Evolutionary conservation across 2,888 invertebrate genomes (phyloP), one percentile per base, ranked within the genome.

Genomic region (Tenthredo amoena): DNA sequence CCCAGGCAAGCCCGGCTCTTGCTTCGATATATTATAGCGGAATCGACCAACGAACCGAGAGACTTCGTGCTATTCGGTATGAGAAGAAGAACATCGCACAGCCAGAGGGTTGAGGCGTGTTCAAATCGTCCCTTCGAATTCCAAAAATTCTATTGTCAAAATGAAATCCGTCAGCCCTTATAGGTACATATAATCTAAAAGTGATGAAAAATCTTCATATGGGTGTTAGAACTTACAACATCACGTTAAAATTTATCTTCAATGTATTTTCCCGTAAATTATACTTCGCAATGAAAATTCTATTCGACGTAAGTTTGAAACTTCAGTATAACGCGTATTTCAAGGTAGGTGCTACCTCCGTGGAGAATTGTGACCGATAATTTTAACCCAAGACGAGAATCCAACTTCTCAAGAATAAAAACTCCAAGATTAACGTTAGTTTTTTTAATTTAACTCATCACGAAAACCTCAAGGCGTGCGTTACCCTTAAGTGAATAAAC

Each of bases 31-130:
- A 43, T 74, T 74, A 74, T 26, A 43, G n/a, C 40, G 10, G 2
- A 21, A 74, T 74, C 74, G 43, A 74, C 21, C 74, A 43, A 43
- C 74, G 74, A 74, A 74, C 74, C 43, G 74, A 74, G 74, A 74
- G 74, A 40, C 43, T 74, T 1, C 43, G 43, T 43, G 43, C 40
- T 74, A 74, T 40, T 43, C 21, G 74, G 43, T 43, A 74, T 74
- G 43, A 21, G n/a, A 21, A 18, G 68, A 68, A 18, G 68, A 68
- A 31, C 31, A 68, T 34, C 34, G 12, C 26, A 26, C 26, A 26
- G 62, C 62, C 26, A 4, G 62, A 62, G 62, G 62, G 26, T 62
- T 62, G n/a, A 62, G 21, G 62, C 62, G 62, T 62, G 62, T 62
- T 62, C 10, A 62, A 62, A 62, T 62, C 62, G 21, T 26, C 9